A percentile compares a stretch with the other conserved stretches of the same genome.
phyloP scores from a whole-genome alignment of 2,797 vertebrate genomes.

The Salarias fasciatus region DNA sequence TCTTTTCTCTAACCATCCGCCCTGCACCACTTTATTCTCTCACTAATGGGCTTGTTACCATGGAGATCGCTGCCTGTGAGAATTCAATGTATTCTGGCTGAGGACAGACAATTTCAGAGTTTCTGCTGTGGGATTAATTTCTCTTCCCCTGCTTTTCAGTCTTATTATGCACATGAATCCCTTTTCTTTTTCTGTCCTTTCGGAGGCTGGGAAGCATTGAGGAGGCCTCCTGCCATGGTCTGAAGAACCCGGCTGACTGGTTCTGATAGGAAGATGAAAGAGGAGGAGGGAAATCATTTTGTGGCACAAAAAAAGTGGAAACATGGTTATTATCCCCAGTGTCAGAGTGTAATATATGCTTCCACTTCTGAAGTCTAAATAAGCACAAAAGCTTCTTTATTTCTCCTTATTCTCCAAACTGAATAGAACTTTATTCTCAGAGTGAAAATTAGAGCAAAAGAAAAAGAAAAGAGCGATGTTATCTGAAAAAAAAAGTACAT shows the following conservation, averaged over 20 bases:
- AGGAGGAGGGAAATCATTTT: slow-evolving; percentile 34
- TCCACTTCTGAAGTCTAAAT: slow-evolving; percentile 31
- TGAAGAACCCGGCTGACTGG: slow-evolving; percentile 32
- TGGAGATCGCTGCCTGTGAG: slow-evolving; percentile 53
- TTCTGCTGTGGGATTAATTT: slow-evolving; percentile 44
- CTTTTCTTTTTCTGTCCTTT: slow-evolving; percentile 17
- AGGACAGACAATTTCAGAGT: slow-evolving; percentile 40
- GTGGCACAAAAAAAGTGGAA: slow-evolving; percentile 27
- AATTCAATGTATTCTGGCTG: slow-evolving; percentile 32
- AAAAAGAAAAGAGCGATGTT: neutral
- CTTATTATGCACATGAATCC: slow-evolving; percentile 39
- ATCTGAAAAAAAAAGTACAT: neutral
- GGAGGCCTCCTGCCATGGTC: slow-evolving; percentile 29
- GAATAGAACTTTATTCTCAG: slow-evolving; percentile 5
- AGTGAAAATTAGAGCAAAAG: no score
- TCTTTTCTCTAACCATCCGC: slow-evolving; percentile 19
- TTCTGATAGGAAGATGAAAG: slow-evolving; percentile 56
- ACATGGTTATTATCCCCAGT: slow-evolving; percentile 40
- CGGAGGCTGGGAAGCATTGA: neutral
- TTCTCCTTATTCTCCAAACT: neutral
- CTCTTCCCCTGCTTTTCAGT: slow-evolving; percentile 37
- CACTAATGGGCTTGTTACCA: slow-evolving; percentile 58
- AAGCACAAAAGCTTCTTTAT: slow-evolving; percentile 5
- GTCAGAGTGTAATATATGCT: slow-evolving; percentile 22
- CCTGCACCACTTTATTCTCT: slow-evolving; percentile 22